Conservation (phyloP, 2,888 invertebrate genomes). For the Hanleya hanleyi region DNA sequence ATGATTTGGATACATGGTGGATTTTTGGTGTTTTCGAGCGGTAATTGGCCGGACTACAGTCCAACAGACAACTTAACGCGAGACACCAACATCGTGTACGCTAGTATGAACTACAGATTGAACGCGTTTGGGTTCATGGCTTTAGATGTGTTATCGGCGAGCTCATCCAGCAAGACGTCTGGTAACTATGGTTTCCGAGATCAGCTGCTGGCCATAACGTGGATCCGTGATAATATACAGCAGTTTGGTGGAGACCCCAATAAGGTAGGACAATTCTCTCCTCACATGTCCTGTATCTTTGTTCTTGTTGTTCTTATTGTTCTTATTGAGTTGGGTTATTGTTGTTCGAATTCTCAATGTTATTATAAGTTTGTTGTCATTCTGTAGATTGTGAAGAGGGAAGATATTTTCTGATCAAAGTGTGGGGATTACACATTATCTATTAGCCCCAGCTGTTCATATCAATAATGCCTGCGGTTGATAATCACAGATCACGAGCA, state of each 20-base stretch:
- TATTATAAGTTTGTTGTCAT: too few species aligned
- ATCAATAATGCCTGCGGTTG: too few species aligned
- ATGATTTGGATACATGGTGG: conserved; percentile 71
- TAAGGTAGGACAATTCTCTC: neutral
- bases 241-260: conserved; percentile 56
- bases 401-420: too few species aligned
- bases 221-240: conserved; percentile 53
- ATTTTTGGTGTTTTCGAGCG: conserved; percentile 45
- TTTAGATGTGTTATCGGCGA: conserved; percentile 69
- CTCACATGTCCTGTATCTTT: too few species aligned
- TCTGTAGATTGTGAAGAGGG: too few species aligned
- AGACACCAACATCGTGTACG: conserved; percentile 87
- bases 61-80: conserved; percentile 86
- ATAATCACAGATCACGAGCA: too few species aligned
- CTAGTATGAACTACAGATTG: conserved; percentile 88
- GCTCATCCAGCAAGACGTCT: conserved; percentile 37
- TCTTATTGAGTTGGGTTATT: too few species aligned
- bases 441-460: too few species aligned
- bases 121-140: conserved; percentile 85
- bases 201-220: conserved; percentile 48
- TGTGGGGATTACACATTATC: too few species aligned
- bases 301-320: too few species aligned
- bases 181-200: conserved; percentile 64
- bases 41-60: conserved; percentile 46
- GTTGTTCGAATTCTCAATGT: too few species aligned